A percentile compares a stretch with the other conserved stretches of the same genome.
Conservation (phyloP, 1,140 invertebrate species). For the Trichogramma pretiosum region DNA sequence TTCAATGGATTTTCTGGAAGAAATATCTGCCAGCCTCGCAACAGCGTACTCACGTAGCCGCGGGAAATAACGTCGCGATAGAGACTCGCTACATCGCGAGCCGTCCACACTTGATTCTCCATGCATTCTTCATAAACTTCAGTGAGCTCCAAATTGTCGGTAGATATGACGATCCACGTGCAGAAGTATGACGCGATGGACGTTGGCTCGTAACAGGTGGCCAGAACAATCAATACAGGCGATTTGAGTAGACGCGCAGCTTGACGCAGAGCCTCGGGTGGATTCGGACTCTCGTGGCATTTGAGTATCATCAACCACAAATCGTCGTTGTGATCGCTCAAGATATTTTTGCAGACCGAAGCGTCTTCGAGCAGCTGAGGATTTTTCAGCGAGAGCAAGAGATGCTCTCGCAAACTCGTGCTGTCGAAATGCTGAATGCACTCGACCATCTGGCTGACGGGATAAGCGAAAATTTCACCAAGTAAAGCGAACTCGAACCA, state of each 20-base stretch:
- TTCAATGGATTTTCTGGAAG: constrained; percentile 55
- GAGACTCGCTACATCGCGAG: constrained; percentile 41
- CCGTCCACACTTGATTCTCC: constrained; percentile 34
- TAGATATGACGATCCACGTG: constrained; percentile 51
- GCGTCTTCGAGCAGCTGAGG: constrained; percentile 17
- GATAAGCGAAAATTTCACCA: constrained; percentile 54
- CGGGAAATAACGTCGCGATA: constrained; percentile 45
- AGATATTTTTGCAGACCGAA: constrained; percentile 1
- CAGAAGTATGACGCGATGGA: constrained; percentile 53
- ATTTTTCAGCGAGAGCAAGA: constrained; percentile 31
- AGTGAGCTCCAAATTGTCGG: constrained; percentile 36
- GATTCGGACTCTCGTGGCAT: constrained; percentile 59
- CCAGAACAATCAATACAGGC: constrained; percentile 54
- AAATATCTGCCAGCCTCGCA: constrained; percentile 53
- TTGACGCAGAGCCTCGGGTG: constrained; percentile 51
- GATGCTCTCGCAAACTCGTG: constrained; percentile 30
- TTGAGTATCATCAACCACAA: constrained; percentile 54
- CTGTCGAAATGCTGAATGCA: constrained; percentile 28
- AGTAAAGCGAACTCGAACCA: constrained; percentile 59
- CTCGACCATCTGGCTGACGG: constrained; percentile 45
- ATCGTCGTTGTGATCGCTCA: constrained; percentile 43
- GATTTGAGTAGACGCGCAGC: constrained; percentile 48
- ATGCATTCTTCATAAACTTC: constrained; percentile 36
- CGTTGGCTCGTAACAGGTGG: constrained; percentile 62
- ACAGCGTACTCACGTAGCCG: constrained; percentile 48